Evolutionary conservation across 2,113 vertebrate species (phyloP).

Genomic region (Symphodus melops): DNA sequence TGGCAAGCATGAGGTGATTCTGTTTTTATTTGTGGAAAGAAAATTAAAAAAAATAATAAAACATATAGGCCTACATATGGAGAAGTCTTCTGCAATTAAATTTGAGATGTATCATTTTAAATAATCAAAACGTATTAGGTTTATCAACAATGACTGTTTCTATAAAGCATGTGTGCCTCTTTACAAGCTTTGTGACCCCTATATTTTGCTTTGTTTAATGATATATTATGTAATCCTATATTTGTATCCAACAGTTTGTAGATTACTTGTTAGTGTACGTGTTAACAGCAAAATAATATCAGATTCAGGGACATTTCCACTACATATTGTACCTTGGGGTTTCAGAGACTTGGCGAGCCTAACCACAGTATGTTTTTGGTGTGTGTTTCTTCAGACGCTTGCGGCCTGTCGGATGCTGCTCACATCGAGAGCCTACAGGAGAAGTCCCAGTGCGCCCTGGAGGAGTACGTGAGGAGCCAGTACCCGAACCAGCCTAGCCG

Average conservation of each 20-base stretch:
- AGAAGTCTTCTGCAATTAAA: neutral
- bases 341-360: conserved; percentile 35
- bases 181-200: neutral
- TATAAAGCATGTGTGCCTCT: neutral
- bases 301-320: conserved; percentile 6
- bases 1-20: conserved; percentile 38
- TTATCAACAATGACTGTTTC: neutral
- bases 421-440: conserved; percentile 99
- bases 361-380: conserved; percentile 52
- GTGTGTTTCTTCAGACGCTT: conserved; percentile 88
- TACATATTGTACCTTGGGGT: neutral
- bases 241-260: conserved; percentile 3
- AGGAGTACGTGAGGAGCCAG: conserved; percentile 98
- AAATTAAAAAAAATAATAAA: too few species aligned
- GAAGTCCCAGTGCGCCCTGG: conserved; percentile 97
- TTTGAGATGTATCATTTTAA: neutral
- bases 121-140: neutral
- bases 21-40: neutral
- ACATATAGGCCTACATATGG: too few species aligned
- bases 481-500: conserved; percentile 98
- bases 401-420: conserved; percentile 97
- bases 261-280: conserved; percentile 6
- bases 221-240: conserved; percentile 18
- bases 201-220: conserved; percentile 11
- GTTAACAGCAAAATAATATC: conserved; percentile 3